Percentiles rank a stretch among this genome's conserved stretches.
These are phyloP conservation scores for Schizothorax lantsangensis DNA, from an alignment of 2,797 vertebrate genomes.

Conservation along the genomic window DNA sequence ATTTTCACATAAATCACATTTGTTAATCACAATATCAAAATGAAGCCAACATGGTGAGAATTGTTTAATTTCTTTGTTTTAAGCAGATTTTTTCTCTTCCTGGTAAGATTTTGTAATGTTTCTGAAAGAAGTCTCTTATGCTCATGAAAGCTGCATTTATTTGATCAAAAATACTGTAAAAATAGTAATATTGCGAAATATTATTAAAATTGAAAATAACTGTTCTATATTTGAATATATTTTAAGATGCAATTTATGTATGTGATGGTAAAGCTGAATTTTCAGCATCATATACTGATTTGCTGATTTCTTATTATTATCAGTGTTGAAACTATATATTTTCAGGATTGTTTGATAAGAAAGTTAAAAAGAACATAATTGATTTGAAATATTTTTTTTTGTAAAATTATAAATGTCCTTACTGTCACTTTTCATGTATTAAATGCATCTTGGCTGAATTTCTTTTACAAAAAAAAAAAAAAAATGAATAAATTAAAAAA, in stretches of 20 bases:
- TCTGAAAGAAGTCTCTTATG: neutral
- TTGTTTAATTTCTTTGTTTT: neutral
- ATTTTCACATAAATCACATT: too few relatives aligned
- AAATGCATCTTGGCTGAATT: neutral
- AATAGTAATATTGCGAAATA: neutral
- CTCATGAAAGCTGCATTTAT: neutral
- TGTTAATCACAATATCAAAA: neutral
- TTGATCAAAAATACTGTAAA: neutral
- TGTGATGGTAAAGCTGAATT: too few relatives aligned
- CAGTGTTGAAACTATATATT: too few relatives aligned
- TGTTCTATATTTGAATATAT: neutral
- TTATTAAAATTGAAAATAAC: neutral
- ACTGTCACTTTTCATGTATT: neutral
- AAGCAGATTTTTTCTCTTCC: neutral
- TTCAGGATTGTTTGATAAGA: too few relatives aligned
- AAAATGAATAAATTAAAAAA: too few relatives aligned
- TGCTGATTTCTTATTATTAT: too few relatives aligned
- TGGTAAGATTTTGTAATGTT: neutral
- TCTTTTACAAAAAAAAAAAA: too few relatives aligned
- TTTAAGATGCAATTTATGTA: neutral
- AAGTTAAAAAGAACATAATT: neutral
- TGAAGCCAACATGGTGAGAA: neutral
- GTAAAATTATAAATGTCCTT: neutral
- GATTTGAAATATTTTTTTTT: neutral
- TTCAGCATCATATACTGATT: too few relatives aligned